A percentile compares a stretch with the other conserved stretches of the same genome.
Evolutionary conservation across 2,797 vertebrate genomes (phyloP).

Genomic region (Sebastes steindachneri): DNA sequence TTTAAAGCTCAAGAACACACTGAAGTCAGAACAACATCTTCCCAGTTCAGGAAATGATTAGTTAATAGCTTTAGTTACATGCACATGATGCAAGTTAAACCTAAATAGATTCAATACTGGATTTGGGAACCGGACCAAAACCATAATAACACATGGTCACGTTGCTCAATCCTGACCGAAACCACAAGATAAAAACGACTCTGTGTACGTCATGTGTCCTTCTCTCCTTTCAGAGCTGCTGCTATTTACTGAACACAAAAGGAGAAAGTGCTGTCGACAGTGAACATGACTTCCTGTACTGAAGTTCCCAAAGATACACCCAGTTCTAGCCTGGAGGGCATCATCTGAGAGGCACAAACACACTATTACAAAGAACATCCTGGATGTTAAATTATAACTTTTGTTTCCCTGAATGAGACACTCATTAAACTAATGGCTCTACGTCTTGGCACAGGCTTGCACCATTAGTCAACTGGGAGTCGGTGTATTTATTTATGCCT

Average conservation of each 20-base stretch:
- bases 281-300: not conserved
- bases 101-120: not conserved
- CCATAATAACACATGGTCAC: not conserved
- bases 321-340: not conserved
- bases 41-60: too few relatives aligned
- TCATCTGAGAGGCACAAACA: not conserved
- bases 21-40: too few relatives aligned
- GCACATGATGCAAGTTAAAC: not conserved
- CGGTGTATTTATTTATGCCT: not conserved
- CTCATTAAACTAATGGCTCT: not conserved
- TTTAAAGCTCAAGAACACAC: too few relatives aligned
- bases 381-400: not conserved
- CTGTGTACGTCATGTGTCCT: too few relatives aligned
- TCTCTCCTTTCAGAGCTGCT: not conserved
- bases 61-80: too few relatives aligned
- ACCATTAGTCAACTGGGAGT: not conserved
- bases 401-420: not conserved
- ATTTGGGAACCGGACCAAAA: not conserved
- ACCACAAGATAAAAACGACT: not conserved
- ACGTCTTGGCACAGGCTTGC: conserved; percentile 34
- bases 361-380: not conserved
- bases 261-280: not conserved
- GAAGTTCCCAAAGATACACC: not conserved
- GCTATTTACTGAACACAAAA: not conserved
- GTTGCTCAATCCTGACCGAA: not conserved